A percentile compares a stretch with the other conserved stretches of the same genome.
Conservation (phyloP, 37 sponge, comb jelly and placozoan genomes). For the Hexactinellida sp. region DNA sequence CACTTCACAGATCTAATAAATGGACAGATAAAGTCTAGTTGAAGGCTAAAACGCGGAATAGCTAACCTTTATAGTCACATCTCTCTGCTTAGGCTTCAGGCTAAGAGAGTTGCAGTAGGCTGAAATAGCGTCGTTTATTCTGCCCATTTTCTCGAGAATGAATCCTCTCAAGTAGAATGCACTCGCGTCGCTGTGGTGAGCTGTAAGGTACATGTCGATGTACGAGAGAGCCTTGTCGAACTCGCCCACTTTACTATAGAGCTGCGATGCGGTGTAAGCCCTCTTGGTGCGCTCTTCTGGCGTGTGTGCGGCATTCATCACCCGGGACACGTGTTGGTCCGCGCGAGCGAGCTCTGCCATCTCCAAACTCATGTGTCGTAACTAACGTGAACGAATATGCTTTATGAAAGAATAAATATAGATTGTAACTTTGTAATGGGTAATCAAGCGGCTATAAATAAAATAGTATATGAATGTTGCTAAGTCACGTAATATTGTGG, state of each 20-base stretch:
- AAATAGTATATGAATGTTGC: no score
- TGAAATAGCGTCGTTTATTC: background rate
- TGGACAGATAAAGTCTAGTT: no score
- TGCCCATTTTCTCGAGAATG: background rate
- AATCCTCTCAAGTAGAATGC: slow-evolving; percentile 1
- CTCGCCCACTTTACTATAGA: background rate
- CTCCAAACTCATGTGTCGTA: no score
- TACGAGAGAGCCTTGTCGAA: background rate
- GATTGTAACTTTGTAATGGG: no score
- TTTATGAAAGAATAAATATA: no score
- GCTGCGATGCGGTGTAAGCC: background rate
- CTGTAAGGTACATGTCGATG: background rate
- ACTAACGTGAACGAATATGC: no score
- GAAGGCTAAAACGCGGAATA: no score
- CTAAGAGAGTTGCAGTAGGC: background rate
- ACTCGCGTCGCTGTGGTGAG: background rate
- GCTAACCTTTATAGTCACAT: background rate
- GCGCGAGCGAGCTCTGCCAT: background rate
- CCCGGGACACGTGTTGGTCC: background rate
- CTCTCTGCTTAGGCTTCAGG: background rate
- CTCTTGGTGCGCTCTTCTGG: background rate
- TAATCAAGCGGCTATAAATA: no score
- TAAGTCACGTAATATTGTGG: no score
- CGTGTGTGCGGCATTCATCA: background rate
- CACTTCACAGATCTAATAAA: background rate